Conservation (phyloP, 1,140 invertebrate species). For the Sinonovacula constricta region DNA sequence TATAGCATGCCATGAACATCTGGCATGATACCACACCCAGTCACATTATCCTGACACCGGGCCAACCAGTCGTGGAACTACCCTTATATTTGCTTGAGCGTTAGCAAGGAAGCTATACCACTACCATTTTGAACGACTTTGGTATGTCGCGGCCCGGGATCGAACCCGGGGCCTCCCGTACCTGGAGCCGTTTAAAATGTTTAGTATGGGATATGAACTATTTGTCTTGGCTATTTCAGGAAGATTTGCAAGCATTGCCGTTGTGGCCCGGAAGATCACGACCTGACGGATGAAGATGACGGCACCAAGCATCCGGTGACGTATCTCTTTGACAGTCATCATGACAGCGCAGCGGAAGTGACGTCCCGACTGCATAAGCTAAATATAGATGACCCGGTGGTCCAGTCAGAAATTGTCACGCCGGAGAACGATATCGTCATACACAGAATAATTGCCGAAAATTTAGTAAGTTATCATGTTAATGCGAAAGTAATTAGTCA, state of each 20-base stretch:
- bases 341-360: constrained; percentile 35
- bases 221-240: constrained; percentile 77
- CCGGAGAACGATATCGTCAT: constrained; percentile 71
- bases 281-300: constrained; percentile 76
- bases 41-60: too few species aligned
- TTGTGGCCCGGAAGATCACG: constrained; percentile 85
- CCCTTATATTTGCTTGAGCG: too few species aligned
- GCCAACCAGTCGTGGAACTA: too few species aligned
- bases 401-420: constrained; percentile 62
- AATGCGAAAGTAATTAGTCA: too few species aligned
- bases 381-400: constrained; percentile 64
- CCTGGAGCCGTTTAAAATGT: too few species aligned
- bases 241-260: constrained; percentile 86
- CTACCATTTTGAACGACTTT: too few species aligned
- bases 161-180: too few species aligned
- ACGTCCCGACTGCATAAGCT: constrained; percentile 60
- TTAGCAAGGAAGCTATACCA: too few species aligned
- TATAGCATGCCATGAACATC: too few species aligned
- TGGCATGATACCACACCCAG: too few species aligned
- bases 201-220: not conserved
- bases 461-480: too few species aligned
- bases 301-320: constrained; percentile 66
- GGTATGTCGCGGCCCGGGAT: too few species aligned
- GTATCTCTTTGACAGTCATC: constrained; percentile 56
- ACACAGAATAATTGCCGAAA: constrained; percentile 70